A percentile compares a stretch with the other conserved stretches of the same genome.
phyloP scores from a whole-genome alignment of 2,888 invertebrate species.

The Tuta absoluta region DNA sequence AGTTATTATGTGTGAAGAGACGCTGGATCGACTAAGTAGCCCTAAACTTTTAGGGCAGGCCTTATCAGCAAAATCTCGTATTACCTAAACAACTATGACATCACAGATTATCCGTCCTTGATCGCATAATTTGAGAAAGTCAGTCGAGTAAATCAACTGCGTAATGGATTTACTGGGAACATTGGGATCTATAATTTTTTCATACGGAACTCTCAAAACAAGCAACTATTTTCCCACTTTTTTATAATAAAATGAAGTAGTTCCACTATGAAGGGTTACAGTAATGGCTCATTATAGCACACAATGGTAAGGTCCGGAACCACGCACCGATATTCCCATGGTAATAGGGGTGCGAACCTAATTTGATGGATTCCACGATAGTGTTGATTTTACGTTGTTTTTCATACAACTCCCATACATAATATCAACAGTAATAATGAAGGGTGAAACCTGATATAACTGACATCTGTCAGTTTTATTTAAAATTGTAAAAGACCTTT shows the following conservation, averaged over 20 bases:
- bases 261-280: conserved; percentile 54
- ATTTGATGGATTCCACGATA: conserved; percentile 31
- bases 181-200: conserved; percentile 2
- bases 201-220: not conserved
- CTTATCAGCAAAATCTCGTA: too few relatives aligned
- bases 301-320: conserved; percentile 60
- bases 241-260: conserved; percentile 44
- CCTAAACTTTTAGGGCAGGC: too few relatives aligned
- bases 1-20: too few relatives aligned
- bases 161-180: too few relatives aligned
- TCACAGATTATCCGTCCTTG: too few relatives aligned
- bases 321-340: conserved; percentile 55
- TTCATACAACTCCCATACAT: conserved; percentile 12
- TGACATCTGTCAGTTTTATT: not conserved
- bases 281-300: conserved; percentile 66
- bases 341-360: conserved; percentile 33
- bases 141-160: too few relatives aligned
- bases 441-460: conserved; percentile 22
- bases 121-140: too few relatives aligned
- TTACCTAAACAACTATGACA: too few relatives aligned
- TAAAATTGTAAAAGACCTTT: not conserved
- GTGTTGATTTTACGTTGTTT: conserved; percentile 27
- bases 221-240: not conserved
- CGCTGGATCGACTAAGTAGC: too few relatives aligned
- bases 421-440: conserved; percentile 20